Evolutionary conservation across 2,888 invertebrate species (phyloP).

Genomic region (Synergus umbraculus): DNA sequence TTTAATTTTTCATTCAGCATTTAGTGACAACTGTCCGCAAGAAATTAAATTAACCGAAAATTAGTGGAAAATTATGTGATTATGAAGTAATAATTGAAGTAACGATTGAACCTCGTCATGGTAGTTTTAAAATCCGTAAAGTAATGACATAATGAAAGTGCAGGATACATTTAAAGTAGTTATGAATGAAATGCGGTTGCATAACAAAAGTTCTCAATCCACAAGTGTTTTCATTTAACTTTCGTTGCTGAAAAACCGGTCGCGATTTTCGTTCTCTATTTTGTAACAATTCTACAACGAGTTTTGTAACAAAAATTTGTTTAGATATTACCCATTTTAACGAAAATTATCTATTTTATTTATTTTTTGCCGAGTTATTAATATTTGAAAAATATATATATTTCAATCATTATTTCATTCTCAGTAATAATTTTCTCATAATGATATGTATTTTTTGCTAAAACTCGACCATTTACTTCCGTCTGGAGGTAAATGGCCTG

Average conservation of each 20-base stretch:
- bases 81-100: background rate
- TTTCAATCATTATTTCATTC: background rate
- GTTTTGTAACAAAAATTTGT: background rate
- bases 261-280: background rate
- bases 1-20: background rate
- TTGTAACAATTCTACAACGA: background rate
- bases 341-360: background rate
- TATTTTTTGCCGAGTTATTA: background rate
- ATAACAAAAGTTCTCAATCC: constrained; percentile 7
- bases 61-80: background rate
- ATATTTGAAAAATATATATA: background rate
- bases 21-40: background rate
- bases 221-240: background rate
- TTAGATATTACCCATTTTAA: background rate
- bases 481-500: too few relatives aligned
- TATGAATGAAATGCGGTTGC: constrained; percentile 16
- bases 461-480: too few relatives aligned
- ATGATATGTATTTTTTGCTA: too few relatives aligned
- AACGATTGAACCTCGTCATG: background rate
- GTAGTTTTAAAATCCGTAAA: constrained; percentile 7
- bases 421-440: too few relatives aligned
- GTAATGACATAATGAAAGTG: background rate
- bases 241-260: background rate
- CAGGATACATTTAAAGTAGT: background rate
- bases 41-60: background rate